Conservation (phyloP, 2,888 invertebrate genomes). For the Lacanobia oleracea region DNA sequence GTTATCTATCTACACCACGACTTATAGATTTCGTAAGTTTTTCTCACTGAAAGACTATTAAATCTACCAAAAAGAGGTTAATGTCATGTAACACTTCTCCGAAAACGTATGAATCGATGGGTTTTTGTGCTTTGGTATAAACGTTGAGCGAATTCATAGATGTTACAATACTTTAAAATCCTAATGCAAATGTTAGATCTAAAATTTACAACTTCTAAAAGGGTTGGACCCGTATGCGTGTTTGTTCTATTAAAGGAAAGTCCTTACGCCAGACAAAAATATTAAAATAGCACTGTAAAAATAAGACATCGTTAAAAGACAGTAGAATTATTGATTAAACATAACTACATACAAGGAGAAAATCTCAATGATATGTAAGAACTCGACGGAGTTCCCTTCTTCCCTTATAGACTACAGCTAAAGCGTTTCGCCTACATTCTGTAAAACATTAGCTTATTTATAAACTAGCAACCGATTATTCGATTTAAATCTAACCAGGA, state of each 20-base stretch:
- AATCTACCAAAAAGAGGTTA: conserved; percentile 86
- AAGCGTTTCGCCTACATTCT: conserved; percentile 86
- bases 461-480: conserved; percentile 81
- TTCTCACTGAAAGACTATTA: conserved; percentile 89
- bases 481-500: conserved; percentile 66
- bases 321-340: conserved; percentile 77
- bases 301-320: conserved; percentile 79
- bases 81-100: conserved; percentile 86
- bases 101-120: conserved; percentile 89
- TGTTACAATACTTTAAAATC: conserved; percentile 86
- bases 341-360: conserved; percentile 86
- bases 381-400: conserved; percentile 88
- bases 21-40: conserved; percentile 88
- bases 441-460: conserved; percentile 81
- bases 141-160: conserved; percentile 89
- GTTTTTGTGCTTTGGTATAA: conserved; percentile 91
- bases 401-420: conserved; percentile 86
- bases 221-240: conserved; percentile 90
- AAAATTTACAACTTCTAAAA: conserved; percentile 87
- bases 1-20: conserved; percentile 73
- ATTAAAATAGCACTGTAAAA: conserved; percentile 82
- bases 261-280: conserved; percentile 75
- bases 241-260: conserved; percentile 84
- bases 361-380: conserved; percentile 90
- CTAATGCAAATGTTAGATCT: conserved; percentile 89